These are phyloP conservation scores for Thomomys bottae DNA, from an alignment of 2,113 vertebrate species.

Conservation along the genomic window DNA sequence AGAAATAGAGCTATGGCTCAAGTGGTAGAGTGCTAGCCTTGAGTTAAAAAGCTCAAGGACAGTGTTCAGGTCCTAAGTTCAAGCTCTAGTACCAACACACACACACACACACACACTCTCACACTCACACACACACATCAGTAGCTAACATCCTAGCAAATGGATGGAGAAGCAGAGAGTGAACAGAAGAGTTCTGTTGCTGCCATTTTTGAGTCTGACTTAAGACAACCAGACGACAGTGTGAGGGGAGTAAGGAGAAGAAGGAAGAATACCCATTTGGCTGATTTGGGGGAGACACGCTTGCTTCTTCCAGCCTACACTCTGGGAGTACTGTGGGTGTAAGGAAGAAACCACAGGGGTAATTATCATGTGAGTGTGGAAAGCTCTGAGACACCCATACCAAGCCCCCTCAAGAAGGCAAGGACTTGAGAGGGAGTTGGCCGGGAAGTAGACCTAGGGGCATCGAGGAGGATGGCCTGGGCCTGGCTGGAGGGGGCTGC, in stretches of 20 bases:
- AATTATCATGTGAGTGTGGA: not conserved
- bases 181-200: not conserved
- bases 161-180: not conserved
- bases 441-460: too few relatives aligned
- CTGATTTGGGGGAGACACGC: not conserved
- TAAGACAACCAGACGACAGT: not conserved
- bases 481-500: not conserved
- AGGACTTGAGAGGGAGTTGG: too few relatives aligned
- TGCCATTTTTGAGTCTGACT: not conserved
- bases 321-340: rapidly evolving
- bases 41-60: too few relatives aligned
- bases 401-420: too few relatives aligned
- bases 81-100: too few relatives aligned
- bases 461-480: too few relatives aligned
- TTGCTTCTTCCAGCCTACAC: not conserved
- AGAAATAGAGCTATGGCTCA: too few relatives aligned
- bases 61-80: too few relatives aligned
- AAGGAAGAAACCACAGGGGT: rapidly evolving
- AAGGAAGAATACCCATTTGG: not conserved
- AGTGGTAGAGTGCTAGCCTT: too few relatives aligned
- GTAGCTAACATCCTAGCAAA: rapidly evolving
- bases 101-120: too few relatives aligned
- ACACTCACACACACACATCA: not conserved
- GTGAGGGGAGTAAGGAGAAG: not conserved
- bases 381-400: not conserved